phyloP scores from a whole-genome alignment of 1,140 invertebrate genomes.

The Drosophila ercepeae region DNA sequence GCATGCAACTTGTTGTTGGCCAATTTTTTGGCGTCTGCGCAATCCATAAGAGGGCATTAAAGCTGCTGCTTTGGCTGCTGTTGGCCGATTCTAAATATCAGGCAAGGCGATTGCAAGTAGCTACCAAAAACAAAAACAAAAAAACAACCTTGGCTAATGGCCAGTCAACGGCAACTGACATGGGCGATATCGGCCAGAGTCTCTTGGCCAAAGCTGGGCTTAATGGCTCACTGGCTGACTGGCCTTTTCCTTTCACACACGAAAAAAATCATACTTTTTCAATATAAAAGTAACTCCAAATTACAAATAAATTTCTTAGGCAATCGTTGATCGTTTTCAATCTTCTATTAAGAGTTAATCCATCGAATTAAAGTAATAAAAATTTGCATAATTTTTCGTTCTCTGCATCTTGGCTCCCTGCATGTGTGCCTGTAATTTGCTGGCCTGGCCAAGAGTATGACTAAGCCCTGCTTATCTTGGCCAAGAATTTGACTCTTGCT shows the following conservation, averaged over 20 bases:
- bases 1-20: slow-evolving; percentile 66
- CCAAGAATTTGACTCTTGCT: slow-evolving; percentile 75
- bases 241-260: slow-evolving; percentile 33
- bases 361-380: no score
- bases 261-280: not conserved
- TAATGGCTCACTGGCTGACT: slow-evolving; percentile 50
- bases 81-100: slow-evolving; percentile 53
- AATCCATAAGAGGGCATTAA: slow-evolving; percentile 79
- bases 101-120: slow-evolving; percentile 67
- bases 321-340: no score
- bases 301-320: not conserved
- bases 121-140: slow-evolving; percentile 16
- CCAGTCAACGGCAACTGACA: slow-evolving; percentile 67
- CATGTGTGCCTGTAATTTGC: slow-evolving; percentile 52
- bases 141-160: slow-evolving; percentile 76
- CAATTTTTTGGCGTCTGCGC: slow-evolving; percentile 73
- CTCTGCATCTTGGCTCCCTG: slow-evolving; percentile 3
- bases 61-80: slow-evolving; percentile 24
- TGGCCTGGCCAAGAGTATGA: slow-evolving; percentile 33
- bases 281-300: not conserved
- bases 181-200: slow-evolving; percentile 55
- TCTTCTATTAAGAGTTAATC: no score
- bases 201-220: slow-evolving; percentile 53
- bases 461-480: slow-evolving; percentile 67
- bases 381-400: not conserved